Conservation (phyloP, 35 echinoderm and acorn worm species). For the Anneissia japonica region DNA sequence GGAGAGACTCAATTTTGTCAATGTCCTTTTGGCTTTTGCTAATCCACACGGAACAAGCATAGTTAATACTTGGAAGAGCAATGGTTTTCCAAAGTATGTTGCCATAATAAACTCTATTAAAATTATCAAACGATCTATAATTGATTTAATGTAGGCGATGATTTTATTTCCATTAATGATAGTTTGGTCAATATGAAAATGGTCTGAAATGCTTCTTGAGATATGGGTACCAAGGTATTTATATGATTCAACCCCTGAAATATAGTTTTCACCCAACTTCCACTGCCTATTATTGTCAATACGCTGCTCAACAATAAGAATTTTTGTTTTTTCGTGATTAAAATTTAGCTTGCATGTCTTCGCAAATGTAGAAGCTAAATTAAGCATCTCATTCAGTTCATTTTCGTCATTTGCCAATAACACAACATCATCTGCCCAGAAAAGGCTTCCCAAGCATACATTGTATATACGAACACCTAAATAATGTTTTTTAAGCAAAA, state of each 20-base stretch:
- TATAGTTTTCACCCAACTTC: not conserved
- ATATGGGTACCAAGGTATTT: not conserved
- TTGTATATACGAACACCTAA: not conserved
- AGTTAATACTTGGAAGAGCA: no score
- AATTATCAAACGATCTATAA: not conserved
- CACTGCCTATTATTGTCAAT: not conserved
- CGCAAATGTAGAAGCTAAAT: not conserved
- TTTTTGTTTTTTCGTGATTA: not conserved
- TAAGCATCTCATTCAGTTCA: not conserved
- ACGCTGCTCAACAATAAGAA: not conserved
- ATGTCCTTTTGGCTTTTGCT: no score
- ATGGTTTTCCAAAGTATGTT: no score
- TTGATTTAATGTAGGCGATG: not conserved
- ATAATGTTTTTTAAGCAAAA: not conserved
- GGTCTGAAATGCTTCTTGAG: not conserved
- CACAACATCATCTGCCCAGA: not conserved
- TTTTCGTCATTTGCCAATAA: not conserved
- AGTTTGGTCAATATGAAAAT: not conserved
- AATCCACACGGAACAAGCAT: no score
- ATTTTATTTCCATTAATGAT: not conserved
- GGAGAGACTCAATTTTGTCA: no score
- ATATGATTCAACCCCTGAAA: not conserved
- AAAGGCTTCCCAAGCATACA: not conserved
- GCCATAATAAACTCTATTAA: no score
- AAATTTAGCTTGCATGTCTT: not conserved